Percentiles rank a stretch among this genome's conserved stretches.
Conservation (phyloP, 2,888 invertebrate genomes). For the Meganola albula region DNA sequence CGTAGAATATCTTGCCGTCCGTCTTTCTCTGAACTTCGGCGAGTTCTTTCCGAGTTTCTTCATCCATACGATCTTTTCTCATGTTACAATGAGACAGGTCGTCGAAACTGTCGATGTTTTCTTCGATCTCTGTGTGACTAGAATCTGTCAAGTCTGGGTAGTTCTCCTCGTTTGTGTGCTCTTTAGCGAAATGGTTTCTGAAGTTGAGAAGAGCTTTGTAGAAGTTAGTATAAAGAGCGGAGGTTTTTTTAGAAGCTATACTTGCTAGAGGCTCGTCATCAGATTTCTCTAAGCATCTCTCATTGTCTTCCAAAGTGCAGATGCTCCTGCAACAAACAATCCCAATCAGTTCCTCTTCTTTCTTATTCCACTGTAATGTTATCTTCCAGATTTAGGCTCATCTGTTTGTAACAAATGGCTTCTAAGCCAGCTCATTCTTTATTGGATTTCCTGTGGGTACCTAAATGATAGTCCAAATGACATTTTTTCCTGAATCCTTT, state of each 20-base stretch:
- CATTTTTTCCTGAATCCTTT: slow-evolving; percentile 52
- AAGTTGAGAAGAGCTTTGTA: slow-evolving; percentile 51
- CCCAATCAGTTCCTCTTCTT: slow-evolving; percentile 49
- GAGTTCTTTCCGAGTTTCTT: slow-evolving; percentile 47
- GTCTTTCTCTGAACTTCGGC: slow-evolving; percentile 48
- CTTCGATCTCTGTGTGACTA: slow-evolving; percentile 31
- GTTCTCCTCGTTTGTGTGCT: slow-evolving; percentile 27
- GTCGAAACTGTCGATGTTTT: slow-evolving; percentile 40
- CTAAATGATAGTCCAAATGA: slow-evolving; percentile 55
- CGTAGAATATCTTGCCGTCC: slow-evolving; percentile 74
- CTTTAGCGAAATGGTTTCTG: slow-evolving; percentile 44
- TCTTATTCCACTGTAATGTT: no score
- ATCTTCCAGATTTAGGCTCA: no score
- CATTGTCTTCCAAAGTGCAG: slow-evolving; percentile 17
- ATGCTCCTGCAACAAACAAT: slow-evolving; percentile 62
- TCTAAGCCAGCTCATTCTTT: background rate
- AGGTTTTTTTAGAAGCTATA: slow-evolving; percentile 30
- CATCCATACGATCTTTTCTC: slow-evolving; percentile 53
- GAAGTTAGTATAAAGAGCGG: slow-evolving; percentile 39
- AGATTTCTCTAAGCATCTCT: slow-evolving; percentile 19
- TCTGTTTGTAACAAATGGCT: background rate
- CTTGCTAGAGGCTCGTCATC: slow-evolving; percentile 49
- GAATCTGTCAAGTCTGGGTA: slow-evolving; percentile 42
- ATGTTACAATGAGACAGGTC: slow-evolving; percentile 56
- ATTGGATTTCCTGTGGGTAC: background rate